These are phyloP conservation scores for Neodiprion virginianus DNA, from an alignment of 1,140 invertebrate species.

Conservation along the genomic window DNA sequence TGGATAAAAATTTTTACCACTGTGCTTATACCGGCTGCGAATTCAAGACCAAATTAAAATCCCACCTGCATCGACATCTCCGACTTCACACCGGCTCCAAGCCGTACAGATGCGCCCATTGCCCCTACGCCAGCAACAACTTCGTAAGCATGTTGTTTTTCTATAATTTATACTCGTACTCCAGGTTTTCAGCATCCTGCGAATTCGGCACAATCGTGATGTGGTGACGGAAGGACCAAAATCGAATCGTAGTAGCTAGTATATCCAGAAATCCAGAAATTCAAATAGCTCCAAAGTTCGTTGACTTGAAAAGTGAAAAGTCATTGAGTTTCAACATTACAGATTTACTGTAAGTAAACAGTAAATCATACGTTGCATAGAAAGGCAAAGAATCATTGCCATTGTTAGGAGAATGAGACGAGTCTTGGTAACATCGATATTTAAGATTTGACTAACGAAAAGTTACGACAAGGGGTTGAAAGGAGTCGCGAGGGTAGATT, in stretches of 20 bases:
- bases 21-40: constrained; percentile 61
- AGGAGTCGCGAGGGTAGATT: too few relatives aligned
- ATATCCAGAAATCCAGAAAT: constrained; percentile 29
- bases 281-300: too few relatives aligned
- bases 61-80: constrained; percentile 79
- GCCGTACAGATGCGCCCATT: constrained; percentile 87
- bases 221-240: constrained; percentile 7
- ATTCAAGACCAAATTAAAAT: constrained; percentile 71
- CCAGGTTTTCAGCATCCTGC: too few relatives aligned
- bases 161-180: too few relatives aligned
- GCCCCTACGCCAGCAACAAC: constrained; percentile 78
- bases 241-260: constrained; percentile 28
- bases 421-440: too few relatives aligned
- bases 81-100: constrained; percentile 80
- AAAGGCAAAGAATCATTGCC: not conserved
- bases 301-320: too few relatives aligned
- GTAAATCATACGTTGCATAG: too few relatives aligned
- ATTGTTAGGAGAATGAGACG: too few relatives aligned
- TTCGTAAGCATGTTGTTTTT: constrained; percentile 59
- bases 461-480: too few relatives aligned
- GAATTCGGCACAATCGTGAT: not conserved
- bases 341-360: too few relatives aligned
- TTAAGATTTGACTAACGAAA: too few relatives aligned
- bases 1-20: not conserved
- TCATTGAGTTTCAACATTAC: too few relatives aligned